These are phyloP conservation scores for Orcinus orca DNA, from an alignment of 2,113 vertebrate genomes.

Conservation along the genomic window DNA sequence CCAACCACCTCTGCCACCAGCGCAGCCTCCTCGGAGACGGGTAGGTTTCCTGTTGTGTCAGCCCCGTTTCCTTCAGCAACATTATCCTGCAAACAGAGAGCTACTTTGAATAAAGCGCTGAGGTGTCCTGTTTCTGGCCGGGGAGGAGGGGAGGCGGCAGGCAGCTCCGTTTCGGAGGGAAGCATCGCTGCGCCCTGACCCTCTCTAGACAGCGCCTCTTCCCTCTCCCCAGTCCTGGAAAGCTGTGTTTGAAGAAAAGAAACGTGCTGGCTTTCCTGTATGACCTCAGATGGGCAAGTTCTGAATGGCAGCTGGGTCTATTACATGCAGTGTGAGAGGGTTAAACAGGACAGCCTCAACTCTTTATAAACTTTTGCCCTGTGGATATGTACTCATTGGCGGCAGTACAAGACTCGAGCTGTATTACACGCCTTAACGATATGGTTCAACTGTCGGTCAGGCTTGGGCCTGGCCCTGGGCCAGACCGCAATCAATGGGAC, in stretches of 20 bases:
- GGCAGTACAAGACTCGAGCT: slow-evolving; percentile 88
- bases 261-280: slow-evolving; percentile 62
- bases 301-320: slow-evolving; percentile 84
- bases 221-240: background rate
- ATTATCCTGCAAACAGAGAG: slow-evolving; percentile 75
- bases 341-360: slow-evolving; percentile 87
- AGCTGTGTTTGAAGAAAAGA: slow-evolving; percentile 45
- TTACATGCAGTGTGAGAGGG: slow-evolving; percentile 88
- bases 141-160: background rate
- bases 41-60: slow-evolving; percentile 75
- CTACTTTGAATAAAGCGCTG: background rate
- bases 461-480: slow-evolving; percentile 93
- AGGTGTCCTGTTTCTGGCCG: slow-evolving; percentile 60
- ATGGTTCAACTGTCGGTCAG: slow-evolving; percentile 99
- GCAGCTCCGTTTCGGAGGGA: slow-evolving; percentile 2
- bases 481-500: slow-evolving; percentile 98
- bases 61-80: slow-evolving; percentile 69
- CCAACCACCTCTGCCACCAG: background rate
- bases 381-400: slow-evolving; percentile 91
- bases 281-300: slow-evolving; percentile 73
- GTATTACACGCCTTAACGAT: slow-evolving; percentile 96
- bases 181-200: background rate
- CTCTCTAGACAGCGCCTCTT: background rate
- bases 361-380: slow-evolving; percentile 92
- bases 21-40: slow-evolving; percentile 25